Evolutionary conservation across 2,888 invertebrate genomes (phyloP).

Genomic region (Oxycera nigricornis): DNA sequence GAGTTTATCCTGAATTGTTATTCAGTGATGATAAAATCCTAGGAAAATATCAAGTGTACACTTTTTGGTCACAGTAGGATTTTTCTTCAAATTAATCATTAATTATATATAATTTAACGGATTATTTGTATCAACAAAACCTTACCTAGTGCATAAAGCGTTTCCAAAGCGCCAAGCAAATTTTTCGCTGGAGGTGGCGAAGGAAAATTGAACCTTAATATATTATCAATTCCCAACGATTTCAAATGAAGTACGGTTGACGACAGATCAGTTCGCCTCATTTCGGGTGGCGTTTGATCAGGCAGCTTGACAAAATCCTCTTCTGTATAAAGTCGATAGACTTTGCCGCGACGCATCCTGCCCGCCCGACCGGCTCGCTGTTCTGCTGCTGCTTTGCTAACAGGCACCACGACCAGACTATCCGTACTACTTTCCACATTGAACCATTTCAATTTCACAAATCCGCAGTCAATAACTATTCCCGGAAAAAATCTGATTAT

Average conservation of each 20-base stretch:
- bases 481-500: slow-evolving; percentile 51
- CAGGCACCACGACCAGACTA: slow-evolving; percentile 79
- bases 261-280: slow-evolving; percentile 87
- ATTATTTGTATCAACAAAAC: neutral
- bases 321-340: slow-evolving; percentile 84
- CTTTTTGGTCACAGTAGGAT: too few species aligned
- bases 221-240: slow-evolving; percentile 91
- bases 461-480: slow-evolving; percentile 96
- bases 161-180: slow-evolving; percentile 83
- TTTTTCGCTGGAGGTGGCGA: slow-evolving; percentile 91
- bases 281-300: slow-evolving; percentile 84
- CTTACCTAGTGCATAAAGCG: slow-evolving; percentile 79
- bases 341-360: slow-evolving; percentile 81
- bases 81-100: too few species aligned
- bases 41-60: too few species aligned
- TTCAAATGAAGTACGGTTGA: slow-evolving; percentile 87
- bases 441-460: slow-evolving; percentile 92
- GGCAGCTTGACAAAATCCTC: slow-evolving; percentile 75
- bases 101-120: too few species aligned
- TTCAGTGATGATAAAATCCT: too few species aligned
- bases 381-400: slow-evolving; percentile 86
- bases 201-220: slow-evolving; percentile 90
- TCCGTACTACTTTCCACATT: slow-evolving; percentile 84
- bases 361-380: slow-evolving; percentile 95
- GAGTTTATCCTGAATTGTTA: too few species aligned